phyloP scores from a whole-genome alignment of 2,797 vertebrate genomes.

The Apogon talboti region DNA sequence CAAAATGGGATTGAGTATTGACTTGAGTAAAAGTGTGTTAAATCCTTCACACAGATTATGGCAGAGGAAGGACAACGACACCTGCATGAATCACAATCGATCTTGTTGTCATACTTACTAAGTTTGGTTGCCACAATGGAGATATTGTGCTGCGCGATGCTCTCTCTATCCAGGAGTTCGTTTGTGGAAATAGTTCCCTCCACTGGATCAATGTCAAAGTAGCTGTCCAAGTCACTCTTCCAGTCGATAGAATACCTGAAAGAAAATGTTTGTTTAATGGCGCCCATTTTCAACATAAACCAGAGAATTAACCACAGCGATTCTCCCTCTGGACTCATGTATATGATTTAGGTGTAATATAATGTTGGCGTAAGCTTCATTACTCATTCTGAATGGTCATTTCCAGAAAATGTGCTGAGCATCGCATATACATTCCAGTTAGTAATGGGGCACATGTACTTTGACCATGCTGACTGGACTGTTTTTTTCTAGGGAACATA shows the following conservation, averaged over 20 bases:
- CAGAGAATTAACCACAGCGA: constrained; percentile 47
- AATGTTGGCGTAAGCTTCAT: constrained; percentile 65
- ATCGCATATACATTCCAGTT: constrained; percentile 65
- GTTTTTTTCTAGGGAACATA: constrained; percentile 57
- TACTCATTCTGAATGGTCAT: constrained; percentile 79
- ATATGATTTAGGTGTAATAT: constrained; percentile 68
- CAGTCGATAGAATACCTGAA: constrained; percentile 95
- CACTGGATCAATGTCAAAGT: constrained; percentile 93
- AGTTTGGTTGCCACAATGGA: constrained; percentile 96
- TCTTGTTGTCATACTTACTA: constrained; percentile 89
- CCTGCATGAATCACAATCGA: constrained; percentile 52
- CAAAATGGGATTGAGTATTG: constrained; percentile 80
- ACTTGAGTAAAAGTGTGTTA: constrained; percentile 73
- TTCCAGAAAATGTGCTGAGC: constrained; percentile 76
- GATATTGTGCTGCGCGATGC: constrained; percentile 93
- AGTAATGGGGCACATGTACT: constrained; percentile 62
- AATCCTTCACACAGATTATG: constrained; percentile 74
- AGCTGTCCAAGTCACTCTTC: constrained; percentile 93
- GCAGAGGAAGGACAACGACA: constrained; percentile 46
- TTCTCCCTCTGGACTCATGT: constrained; percentile 46
- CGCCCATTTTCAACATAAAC: constrained; percentile 45
- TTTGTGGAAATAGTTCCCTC: constrained; percentile 96
- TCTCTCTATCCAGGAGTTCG: constrained; percentile 94
- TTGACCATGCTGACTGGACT: constrained; percentile 66
- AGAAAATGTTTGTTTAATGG: constrained; percentile 66